phyloP scores from a whole-genome alignment of 2,797 vertebrate genomes.

The Lophotriccus pileatus region DNA sequence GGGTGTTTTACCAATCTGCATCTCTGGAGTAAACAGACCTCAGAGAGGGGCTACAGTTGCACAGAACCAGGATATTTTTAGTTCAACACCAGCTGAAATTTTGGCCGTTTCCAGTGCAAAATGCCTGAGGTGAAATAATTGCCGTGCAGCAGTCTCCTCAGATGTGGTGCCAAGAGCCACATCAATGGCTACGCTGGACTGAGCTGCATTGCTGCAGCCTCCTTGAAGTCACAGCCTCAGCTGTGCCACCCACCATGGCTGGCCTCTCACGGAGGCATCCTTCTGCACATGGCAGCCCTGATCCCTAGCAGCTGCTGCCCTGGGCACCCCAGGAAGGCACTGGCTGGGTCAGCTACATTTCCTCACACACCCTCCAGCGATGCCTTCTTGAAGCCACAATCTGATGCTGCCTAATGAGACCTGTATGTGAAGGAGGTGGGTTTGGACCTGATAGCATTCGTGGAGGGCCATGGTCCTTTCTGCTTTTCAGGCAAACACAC shows the following conservation, averaged over 20 bases:
- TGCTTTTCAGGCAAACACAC: not conserved
- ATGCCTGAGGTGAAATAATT: constrained; percentile 49
- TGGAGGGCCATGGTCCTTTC: not conserved
- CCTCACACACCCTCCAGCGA: not conserved
- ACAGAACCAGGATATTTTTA: constrained; percentile 10
- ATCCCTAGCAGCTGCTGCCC: not conserved
- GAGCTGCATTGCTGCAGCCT: not conserved
- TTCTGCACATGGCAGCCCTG: not conserved
- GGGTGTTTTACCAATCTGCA: not conserved
- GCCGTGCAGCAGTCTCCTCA: not conserved
- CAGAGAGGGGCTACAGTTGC: not conserved
- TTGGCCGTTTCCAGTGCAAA: constrained; percentile 18
- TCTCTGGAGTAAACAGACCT: not conserved
- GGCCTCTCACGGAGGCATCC: not conserved
- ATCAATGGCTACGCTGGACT: not conserved
- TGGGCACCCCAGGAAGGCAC: not conserved
- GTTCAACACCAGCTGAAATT: constrained; percentile 28
- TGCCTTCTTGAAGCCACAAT: not conserved
- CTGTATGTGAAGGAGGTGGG: not conserved
- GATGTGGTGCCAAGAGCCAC: constrained; percentile 58
- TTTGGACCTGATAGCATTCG: not conserved
- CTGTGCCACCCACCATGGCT: not conserved
- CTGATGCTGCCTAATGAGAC: not conserved
- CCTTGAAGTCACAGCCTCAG: not conserved
- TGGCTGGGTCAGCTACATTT: not conserved